Percentiles rank a stretch among this genome's conserved stretches.
phyloP scores from a whole-genome alignment of 2,797 vertebrate genomes.

The Alfaro cultratus region DNA sequence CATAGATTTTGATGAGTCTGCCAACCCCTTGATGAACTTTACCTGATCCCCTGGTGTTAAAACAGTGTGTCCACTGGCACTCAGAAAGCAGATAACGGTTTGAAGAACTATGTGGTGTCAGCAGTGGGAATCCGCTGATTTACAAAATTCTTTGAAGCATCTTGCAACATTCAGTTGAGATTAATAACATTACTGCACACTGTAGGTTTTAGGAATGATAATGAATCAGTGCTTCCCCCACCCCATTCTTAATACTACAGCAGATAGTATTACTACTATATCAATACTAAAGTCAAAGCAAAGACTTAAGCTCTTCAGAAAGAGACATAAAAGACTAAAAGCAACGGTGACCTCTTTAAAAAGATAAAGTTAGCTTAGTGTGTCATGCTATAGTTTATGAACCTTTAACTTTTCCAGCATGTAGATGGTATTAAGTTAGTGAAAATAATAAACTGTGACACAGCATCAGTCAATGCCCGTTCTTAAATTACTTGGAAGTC shows the following conservation, averaged over 20 bases:
- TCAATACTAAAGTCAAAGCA: slow-evolving; percentile 12
- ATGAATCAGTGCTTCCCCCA: not conserved
- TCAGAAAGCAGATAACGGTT: slow-evolving; percentile 7
- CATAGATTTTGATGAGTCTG: slow-evolving; percentile 76
- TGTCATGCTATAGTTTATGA: no score
- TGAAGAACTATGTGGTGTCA: slow-evolving; percentile 13
- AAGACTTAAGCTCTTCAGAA: slow-evolving; percentile 26
- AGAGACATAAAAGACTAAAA: not conserved
- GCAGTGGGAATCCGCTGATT: slow-evolving; percentile 16
- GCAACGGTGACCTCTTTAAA: not conserved
- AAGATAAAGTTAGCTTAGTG: no score
- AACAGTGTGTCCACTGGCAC: slow-evolving; percentile 20
- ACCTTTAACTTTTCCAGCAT: not conserved
- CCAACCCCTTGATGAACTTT: slow-evolving; percentile 77
- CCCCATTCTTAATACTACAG: slow-evolving; percentile 1
- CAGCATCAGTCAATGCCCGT: not conserved
- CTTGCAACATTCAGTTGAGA: slow-evolving; percentile 3
- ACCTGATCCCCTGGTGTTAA: slow-evolving; percentile 31
- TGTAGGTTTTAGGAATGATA: slow-evolving; percentile 7
- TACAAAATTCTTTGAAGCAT: slow-evolving; percentile 19
- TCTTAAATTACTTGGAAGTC: not conserved
- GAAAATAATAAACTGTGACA: not conserved
- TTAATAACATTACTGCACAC: not conserved
- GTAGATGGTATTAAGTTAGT: not conserved
- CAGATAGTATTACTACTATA: not conserved